Conservation (phyloP, 2,888 invertebrate genomes). For the Dione vanillae region DNA sequence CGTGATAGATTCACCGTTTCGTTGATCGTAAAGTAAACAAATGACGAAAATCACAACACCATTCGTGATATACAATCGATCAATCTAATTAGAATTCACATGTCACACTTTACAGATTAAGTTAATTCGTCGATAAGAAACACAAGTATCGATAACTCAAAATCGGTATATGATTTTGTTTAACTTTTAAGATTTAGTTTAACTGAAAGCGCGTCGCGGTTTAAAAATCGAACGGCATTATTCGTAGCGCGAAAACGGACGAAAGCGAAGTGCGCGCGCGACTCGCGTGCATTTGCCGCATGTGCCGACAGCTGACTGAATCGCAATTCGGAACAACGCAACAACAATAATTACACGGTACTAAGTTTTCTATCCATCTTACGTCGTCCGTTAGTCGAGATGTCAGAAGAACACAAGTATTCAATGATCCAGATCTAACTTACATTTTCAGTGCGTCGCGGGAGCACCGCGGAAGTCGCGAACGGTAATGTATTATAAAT, state of each 20-base stretch:
- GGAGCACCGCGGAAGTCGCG: constrained; percentile 54
- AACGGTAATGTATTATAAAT: constrained; percentile 69
- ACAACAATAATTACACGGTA: constrained; percentile 69
- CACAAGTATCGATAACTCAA: constrained; percentile 9
- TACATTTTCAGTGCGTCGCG: constrained; percentile 59
- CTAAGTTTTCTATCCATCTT: constrained; percentile 71
- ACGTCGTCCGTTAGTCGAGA: constrained; percentile 52
- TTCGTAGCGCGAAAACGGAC: constrained; percentile 53
- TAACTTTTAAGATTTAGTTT: too few relatives aligned
- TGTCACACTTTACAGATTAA: constrained; percentile 28
- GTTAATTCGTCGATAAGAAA: constrained; percentile 11
- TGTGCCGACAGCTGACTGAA: constrained; percentile 82
- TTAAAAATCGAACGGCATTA: constrained; percentile 46
- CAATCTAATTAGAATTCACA: constrained; percentile 35
- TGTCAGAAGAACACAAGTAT: constrained; percentile 7
- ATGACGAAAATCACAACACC: constrained; percentile 37
- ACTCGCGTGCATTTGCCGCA: constrained; percentile 75
- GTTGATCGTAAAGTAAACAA: constrained; percentile 43
- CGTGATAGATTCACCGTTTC: constrained; percentile 40
- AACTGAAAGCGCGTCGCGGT: constrained; percentile 37
- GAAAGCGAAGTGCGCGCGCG: constrained; percentile 72
- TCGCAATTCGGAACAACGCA: constrained; percentile 78
- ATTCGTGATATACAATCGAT: constrained; percentile 47
- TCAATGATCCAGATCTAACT: constrained; percentile 58
- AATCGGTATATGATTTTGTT: constrained; percentile 11